Evolutionary conservation across 2,888 invertebrate species (phyloP).

Genomic region (Theristus sp.): DNA sequence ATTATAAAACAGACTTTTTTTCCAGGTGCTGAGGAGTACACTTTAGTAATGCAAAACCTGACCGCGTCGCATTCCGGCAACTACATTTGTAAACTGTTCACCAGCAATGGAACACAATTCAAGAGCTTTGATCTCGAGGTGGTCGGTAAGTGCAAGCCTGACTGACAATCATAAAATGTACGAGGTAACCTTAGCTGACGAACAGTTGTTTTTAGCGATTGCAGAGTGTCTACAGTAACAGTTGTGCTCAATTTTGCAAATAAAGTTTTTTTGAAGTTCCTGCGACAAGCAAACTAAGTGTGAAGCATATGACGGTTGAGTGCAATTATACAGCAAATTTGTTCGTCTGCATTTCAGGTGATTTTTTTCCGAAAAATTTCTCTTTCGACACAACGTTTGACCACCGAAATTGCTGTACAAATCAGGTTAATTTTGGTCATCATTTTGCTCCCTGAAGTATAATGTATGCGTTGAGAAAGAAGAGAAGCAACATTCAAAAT

Average conservation of each 20-base stretch:
- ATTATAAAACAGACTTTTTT: neutral
- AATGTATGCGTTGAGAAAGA: too few relatives aligned
- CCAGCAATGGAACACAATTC: neutral
- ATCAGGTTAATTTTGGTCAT: slow-evolving; percentile 43
- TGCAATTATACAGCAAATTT: too few relatives aligned
- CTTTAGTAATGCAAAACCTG: slow-evolving; percentile 5
- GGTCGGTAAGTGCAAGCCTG: too few relatives aligned
- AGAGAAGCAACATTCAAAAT: too few relatives aligned
- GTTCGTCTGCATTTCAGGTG: neutral
- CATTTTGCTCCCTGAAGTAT: too few relatives aligned
- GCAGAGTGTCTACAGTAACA: too few relatives aligned
- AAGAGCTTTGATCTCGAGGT: neutral
- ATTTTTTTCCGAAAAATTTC: neutral
- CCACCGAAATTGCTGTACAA: slow-evolving; percentile 12
- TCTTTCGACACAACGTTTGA: neutral
- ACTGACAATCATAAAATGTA: too few relatives aligned
- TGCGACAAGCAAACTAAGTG: too few relatives aligned
- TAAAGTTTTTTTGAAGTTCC: neutral
- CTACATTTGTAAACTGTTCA: slow-evolving; percentile 3
- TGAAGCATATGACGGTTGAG: too few relatives aligned
- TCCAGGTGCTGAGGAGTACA: slow-evolving; percentile 5
- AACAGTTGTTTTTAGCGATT: too few relatives aligned
- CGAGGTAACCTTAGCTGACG: too few relatives aligned
- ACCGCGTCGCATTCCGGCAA: slow-evolving; percentile 1
- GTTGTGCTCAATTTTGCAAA: neutral